Percentiles rank a stretch among this genome's conserved stretches.
Evolutionary conservation across 2,797 vertebrate species (phyloP).

Genomic region (Lutjanus argentimaculatus): DNA sequence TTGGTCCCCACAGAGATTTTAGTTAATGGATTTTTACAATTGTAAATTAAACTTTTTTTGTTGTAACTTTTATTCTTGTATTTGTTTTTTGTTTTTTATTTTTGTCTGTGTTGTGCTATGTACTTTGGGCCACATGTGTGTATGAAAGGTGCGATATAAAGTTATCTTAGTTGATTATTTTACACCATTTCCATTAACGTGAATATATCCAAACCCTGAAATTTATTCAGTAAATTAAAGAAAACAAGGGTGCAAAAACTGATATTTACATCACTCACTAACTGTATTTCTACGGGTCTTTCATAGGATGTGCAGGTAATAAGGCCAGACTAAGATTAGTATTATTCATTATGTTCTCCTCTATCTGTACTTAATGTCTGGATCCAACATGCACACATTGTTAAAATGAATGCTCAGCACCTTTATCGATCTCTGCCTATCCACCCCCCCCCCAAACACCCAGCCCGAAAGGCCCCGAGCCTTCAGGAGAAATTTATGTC

Average conservation of each 20-base stretch:
- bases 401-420: conserved; percentile 56
- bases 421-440: conserved; percentile 54
- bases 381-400: conserved; percentile 8
- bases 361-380: background rate
- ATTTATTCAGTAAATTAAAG: background rate
- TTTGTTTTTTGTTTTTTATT: too few species aligned
- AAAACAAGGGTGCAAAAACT: background rate
- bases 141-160: too few species aligned
- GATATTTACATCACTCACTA: background rate
- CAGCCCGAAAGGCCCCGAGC: conserved; percentile 20
- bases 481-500: conserved; percentile 69
- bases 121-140: too few species aligned
- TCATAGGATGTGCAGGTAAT: background rate
- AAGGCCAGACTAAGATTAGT: background rate
- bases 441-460: background rate
- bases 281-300: background rate
- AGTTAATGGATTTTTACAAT: too few species aligned
- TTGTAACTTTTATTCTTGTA: too few species aligned
- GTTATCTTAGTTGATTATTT: background rate
- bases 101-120: too few species aligned
- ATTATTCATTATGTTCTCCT: conserved; percentile 4
- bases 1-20: too few species aligned
- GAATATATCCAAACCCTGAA: background rate
- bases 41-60: too few species aligned
- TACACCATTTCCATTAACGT: background rate